Percentiles rank a stretch among this genome's conserved stretches.
Evolutionary conservation across 2,888 invertebrate species (phyloP).

Genomic region (Drosophila dives): DNA sequence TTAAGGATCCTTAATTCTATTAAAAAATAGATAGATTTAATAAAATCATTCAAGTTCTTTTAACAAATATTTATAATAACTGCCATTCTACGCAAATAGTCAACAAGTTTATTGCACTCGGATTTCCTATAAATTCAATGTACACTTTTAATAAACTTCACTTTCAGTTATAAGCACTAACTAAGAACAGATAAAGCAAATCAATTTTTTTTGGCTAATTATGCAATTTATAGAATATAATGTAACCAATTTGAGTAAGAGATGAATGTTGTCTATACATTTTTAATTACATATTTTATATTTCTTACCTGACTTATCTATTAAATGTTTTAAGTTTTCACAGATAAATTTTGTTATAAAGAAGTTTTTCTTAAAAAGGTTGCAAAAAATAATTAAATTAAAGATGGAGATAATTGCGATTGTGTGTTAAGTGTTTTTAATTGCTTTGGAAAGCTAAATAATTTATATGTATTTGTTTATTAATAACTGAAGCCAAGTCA

Average conservation of each 20-base stretch:
- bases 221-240: neutral
- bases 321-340: neutral
- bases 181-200: neutral
- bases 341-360: neutral
- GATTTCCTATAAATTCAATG: no score
- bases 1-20: neutral
- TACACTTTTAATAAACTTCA: neutral
- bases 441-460: conserved; percentile 10
- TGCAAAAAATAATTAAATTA: neutral
- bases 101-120: neutral
- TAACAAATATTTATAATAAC: neutral
- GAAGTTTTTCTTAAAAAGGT: neutral
- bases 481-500: conserved; percentile 33
- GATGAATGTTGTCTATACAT: neutral
- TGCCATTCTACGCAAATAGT: neutral
- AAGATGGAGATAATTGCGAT: neutral
- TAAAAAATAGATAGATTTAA: no score
- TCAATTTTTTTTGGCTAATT: neutral
- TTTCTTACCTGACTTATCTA: no score
- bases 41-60: no score
- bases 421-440: neutral
- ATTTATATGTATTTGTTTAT: conserved; percentile 30
- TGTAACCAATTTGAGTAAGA: neutral
- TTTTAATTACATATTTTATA: neutral
- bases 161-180: neutral